A percentile compares a stretch with the other conserved stretches of the same genome.
Conservation (phyloP, 2,888 invertebrate species). For the Sialis fuliginosa region DNA sequence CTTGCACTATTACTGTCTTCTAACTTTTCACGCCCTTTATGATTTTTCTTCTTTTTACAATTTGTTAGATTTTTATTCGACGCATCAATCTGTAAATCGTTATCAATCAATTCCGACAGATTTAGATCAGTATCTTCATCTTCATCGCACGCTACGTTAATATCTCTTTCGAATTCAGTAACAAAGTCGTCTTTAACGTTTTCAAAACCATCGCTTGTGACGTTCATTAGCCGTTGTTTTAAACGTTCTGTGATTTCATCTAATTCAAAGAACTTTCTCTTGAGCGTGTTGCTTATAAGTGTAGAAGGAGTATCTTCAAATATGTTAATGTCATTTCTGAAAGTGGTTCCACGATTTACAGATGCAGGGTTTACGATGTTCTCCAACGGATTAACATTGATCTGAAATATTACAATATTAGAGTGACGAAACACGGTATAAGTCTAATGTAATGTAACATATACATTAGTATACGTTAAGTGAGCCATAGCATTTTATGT, state of each 20-base stretch:
- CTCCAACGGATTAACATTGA: constrained; percentile 34
- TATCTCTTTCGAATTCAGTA: constrained; percentile 38
- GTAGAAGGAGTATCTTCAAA: constrained; percentile 6
- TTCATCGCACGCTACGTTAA: constrained; percentile 27
- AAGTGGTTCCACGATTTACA: background rate
- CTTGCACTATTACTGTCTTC: no score
- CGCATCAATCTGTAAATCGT: no score
- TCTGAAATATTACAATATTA: constrained; percentile 17
- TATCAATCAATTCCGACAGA: no score
- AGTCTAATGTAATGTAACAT: no score
- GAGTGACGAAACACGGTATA: no score
- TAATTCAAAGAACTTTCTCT: constrained; percentile 41
- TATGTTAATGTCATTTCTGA: background rate
- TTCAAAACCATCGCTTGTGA: constrained; percentile 30
- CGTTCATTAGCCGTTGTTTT: constrained; percentile 33
- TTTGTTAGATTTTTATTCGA: no score
- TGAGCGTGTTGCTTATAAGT: constrained; percentile 28
- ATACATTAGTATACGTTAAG: no score
- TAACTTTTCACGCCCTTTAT: no score
- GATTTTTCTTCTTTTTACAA: no score
- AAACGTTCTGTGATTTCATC: constrained; percentile 43
- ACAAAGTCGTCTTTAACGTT: constrained; percentile 22
- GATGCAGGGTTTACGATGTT: constrained; percentile 13
- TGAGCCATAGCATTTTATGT: no score
- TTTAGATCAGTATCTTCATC: constrained; percentile 21